These are phyloP conservation scores for Xiphorhynchus erythropygius DNA, from an alignment of 2,797 vertebrate genomes.

Conservation along the genomic window DNA sequence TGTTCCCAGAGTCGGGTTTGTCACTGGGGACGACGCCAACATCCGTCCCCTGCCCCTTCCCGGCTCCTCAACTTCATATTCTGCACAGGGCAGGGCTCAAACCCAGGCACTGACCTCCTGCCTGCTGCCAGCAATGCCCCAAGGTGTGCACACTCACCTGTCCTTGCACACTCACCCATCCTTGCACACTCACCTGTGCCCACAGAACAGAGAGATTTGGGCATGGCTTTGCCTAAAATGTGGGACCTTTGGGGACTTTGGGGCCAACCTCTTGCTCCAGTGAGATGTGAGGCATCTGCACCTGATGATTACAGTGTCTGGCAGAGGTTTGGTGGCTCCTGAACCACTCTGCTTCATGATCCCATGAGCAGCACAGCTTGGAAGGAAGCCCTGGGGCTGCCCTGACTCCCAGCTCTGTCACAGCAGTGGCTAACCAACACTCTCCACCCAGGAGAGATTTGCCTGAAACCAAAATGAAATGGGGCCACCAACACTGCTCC, in stretches of 20 bases:
- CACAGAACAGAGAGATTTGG: neutral
- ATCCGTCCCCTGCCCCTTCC: neutral
- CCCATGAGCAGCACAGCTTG: accelerated
- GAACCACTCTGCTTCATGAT: accelerated
- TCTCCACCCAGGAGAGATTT: accelerated
- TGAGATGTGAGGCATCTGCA: accelerated
- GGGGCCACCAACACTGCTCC: neutral
- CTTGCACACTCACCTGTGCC: neutral
- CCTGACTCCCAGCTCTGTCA: neutral
- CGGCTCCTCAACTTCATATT: neutral
- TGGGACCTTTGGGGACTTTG: accelerated
- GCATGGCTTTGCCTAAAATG: neutral
- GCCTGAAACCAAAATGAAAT: accelerated
- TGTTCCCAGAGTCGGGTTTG: constrained; percentile 3
- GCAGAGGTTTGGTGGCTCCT: neutral
- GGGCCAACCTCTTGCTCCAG: neutral
- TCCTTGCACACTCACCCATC: neutral
- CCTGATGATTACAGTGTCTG: accelerated
- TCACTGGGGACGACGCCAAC: neutral
- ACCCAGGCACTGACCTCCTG: neutral
- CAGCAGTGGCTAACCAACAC: accelerated
- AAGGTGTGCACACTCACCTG: neutral
- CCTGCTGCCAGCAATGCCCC: neutral
- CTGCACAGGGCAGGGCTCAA: neutral
- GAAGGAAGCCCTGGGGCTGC: neutral